Base-by-base conservation (phyloP, 2,797 vertebrate species). In the Sternotherus odoratus region DNA sequence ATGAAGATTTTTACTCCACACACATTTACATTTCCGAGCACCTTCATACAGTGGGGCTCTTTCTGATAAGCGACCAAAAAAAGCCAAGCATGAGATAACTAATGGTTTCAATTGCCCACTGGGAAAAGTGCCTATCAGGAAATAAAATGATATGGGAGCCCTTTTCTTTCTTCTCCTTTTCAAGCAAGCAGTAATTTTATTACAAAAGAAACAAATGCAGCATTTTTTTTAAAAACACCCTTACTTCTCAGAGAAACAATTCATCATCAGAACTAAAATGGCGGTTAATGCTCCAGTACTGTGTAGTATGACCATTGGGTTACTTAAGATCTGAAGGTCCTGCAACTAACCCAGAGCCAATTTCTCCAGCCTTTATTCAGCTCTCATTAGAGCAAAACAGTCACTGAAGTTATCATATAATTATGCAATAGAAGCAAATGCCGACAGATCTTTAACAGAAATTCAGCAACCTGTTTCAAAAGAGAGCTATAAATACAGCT, bases 241-340 rank as follows among this genome's bases (percentile, higher is more conserved):
- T 57, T 39, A 81, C 74, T 33, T 2, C 43, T 82, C 33, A 54
- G 46, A 91, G 36, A 0, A 0, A 13, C 85, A 86, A 93, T 95
- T 85, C 86, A 85, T 89, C 36, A 90, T 48, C 83, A 77, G 77
- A 91, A 83, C 0, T 0, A 26, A 83, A 90, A 50, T 12, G 23
- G 48, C 79, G 74, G 81, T 82, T 0, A 4, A 30, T 39, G 83
- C 80, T 85, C 83, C 43, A 5, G 43, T 36, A 17, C 19, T 75
- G 46, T 78, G 53, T 50, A 89, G 63, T 39, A 4, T 1, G 26
- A 82, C 66, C 21, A 7, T 66, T 91, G 82, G 77, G 4, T 79
- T 92, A 86, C 51, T 91, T 80, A 30, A 88, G 82, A 53, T 69
- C 15, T 83, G 88, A 87, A 92, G 79, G 39, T 81, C 48, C 36